Evolutionary conservation across 2,888 invertebrate genomes (phyloP).

Genomic region (Malacosoma neustria): DNA sequence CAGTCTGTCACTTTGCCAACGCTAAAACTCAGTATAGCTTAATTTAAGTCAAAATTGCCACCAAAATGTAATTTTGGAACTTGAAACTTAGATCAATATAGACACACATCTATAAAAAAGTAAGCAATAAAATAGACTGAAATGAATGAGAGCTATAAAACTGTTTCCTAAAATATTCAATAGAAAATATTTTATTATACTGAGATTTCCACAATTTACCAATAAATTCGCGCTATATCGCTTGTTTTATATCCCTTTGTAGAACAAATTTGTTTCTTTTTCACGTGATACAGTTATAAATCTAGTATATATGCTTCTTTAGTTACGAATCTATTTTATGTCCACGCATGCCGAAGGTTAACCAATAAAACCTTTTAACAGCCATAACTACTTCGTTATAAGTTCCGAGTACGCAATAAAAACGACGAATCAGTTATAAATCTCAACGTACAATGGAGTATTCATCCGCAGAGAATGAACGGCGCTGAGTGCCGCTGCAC

Average conservation of each 20-base stretch:
- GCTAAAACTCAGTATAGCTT: conserved; percentile 17
- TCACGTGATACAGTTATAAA: conserved; percentile 68
- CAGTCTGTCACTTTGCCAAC: conserved; percentile 18
- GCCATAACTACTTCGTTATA: conserved; percentile 73
- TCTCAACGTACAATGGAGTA: conserved; percentile 52
- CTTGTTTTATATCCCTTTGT: conserved; percentile 63
- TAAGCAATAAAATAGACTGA: conserved; percentile 59
- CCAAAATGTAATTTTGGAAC: too few relatives aligned
- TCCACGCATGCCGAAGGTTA: conserved; percentile 69
- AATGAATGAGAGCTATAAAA: conserved; percentile 65
- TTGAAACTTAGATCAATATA: too few relatives aligned
- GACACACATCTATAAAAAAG: too few relatives aligned
- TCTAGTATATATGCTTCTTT: conserved; percentile 65
- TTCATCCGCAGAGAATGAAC: conserved; percentile 15
- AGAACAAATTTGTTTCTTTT: conserved; percentile 69
- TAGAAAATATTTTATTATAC: conserved; percentile 71
- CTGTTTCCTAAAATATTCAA: conserved; percentile 71
- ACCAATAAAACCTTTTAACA: conserved; percentile 75
- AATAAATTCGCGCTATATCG: conserved; percentile 65
- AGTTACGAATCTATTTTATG: conserved; percentile 72
- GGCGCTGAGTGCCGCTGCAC: conserved; percentile 11
- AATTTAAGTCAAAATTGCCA: conserved; percentile 46
- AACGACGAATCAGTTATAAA: conserved; percentile 67
- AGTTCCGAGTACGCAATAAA: conserved; percentile 73
- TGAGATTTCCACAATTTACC: conserved; percentile 69